phyloP scores from a whole-genome alignment of 2,113 vertebrate genomes.

The Aegotheles bennettii region DNA sequence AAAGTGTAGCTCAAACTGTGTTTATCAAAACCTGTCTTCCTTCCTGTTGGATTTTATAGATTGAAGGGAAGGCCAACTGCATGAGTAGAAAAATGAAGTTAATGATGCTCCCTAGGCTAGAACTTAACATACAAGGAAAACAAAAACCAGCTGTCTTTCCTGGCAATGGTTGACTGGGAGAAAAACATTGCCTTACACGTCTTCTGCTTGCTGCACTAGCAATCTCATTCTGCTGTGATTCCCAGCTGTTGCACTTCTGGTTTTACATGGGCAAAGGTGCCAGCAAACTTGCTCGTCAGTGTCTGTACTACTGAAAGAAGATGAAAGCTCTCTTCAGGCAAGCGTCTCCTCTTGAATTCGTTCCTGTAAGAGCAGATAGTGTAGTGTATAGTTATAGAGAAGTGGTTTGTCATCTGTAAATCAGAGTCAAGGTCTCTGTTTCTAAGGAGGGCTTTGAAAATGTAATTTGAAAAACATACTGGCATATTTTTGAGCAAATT shows the following conservation, averaged over 20 bases:
- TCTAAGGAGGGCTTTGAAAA: neutral
- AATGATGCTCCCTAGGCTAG: neutral
- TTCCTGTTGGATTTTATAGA: neutral
- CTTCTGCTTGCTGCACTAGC: neutral
- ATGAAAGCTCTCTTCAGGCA: neutral
- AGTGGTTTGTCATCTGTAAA: neutral
- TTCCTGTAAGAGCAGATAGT: neutral
- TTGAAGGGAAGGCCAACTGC: neutral
- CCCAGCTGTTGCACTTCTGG: neutral
- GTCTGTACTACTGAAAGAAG: neutral
- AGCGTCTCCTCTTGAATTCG: neutral
- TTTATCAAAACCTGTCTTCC: neutral
- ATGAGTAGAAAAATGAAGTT: neutral
- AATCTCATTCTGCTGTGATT: neutral
- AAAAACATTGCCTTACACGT: neutral
- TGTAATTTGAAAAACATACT: neutral
- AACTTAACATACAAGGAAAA: neutral
- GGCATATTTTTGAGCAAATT: neutral
- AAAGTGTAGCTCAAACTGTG: neutral
- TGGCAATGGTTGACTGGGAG: neutral
- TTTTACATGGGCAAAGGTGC: neutral
- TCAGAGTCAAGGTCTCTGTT: neutral
- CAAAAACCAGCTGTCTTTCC: neutral
- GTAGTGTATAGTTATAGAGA: neutral
- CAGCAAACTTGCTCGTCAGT: neutral